Evolutionary conservation across 2,888 invertebrate genomes (phyloP).

Genomic region (Phortica magna): DNA sequence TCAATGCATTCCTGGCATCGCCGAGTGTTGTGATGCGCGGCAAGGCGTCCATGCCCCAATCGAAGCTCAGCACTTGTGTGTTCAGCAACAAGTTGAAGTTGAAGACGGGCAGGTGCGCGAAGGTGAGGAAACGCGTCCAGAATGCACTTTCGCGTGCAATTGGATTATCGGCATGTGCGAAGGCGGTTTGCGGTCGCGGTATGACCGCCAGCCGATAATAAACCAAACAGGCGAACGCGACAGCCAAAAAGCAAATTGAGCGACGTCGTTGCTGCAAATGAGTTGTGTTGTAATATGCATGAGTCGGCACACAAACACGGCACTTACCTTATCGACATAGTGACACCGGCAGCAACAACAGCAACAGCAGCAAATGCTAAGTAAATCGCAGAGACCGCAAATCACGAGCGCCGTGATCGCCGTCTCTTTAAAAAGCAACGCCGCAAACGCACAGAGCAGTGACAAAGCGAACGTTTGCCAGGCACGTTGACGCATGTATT

Average conservation of each 20-base stretch:
- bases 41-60: conserved; percentile 99
- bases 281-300: neutral
- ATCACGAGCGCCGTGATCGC: conserved; percentile 94
- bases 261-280: conserved; percentile 84
- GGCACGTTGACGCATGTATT: conserved; percentile 66
- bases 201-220: conserved; percentile 88
- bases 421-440: conserved; percentile 96
- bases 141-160: conserved; percentile 89
- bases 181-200: conserved; percentile 83
- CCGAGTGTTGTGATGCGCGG: conserved; percentile 87
- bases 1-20: conserved; percentile 88
- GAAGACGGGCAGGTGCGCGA: conserved; percentile 92
- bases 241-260: conserved; percentile 83
- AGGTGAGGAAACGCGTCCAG: conserved; percentile 90
- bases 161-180: conserved; percentile 97
- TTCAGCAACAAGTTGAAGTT: conserved; percentile 92
- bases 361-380: conserved; percentile 53
- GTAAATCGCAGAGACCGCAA: conserved; percentile 81
- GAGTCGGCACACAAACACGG: no score
- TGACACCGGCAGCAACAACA: conserved; percentile 71
- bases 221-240: conserved; percentile 84
- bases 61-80: conserved; percentile 93
- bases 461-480: conserved; percentile 82
- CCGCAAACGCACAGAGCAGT: conserved; percentile 84
- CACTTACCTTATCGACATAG: conserved; percentile 79